Base-by-base conservation (phyloP, 1,140 invertebrate genomes). In the Sycobia sp. region DNA sequence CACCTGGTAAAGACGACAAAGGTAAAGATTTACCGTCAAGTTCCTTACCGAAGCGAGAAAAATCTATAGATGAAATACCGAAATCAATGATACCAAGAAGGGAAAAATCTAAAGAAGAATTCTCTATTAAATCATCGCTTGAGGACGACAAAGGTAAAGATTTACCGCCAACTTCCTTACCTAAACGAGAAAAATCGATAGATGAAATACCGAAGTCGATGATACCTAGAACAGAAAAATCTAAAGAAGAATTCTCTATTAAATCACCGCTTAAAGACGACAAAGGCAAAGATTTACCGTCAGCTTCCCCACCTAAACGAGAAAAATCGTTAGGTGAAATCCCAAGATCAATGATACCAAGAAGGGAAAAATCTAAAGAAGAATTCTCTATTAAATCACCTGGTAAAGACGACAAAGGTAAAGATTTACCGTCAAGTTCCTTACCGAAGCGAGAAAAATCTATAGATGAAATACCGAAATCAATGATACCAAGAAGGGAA, bases 171-270 rank as follows among this genome's bases (percentile, higher is more conserved):
- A 8, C 53, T 0, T 10, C 49, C 0, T 22, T 18, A 18, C 53
- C 64, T 0, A 66, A 22, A n/a, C 8, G 54, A 65, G 3, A 53
- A 53, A 36, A 38, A 11, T 53, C 50, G 11, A 36, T 22, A 36
- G 22, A 20, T 23, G 56, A 51, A 51, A 47, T 58, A 23, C 56
- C 56, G 8, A 58, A 47, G 14, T 44, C 43, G 34, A 47, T 39
- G 20, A 76, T 49, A 71, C 69, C 41, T 69, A 75, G 58, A 78
- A 76, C 11, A 69, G 69, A 43, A 80, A 51, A 60, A 25, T 51
- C 56, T 9, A 58, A 58, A 38, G 56, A 58, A 8, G 56, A 58
- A 25, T 36, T 56, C 38, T 11, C 13, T 8, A 27, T 41, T 11
- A 32, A 55, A 41, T 14, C 49, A 13, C 16, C 57, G 13, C 36